Percentiles rank a stretch among this genome's conserved stretches.
These are phyloP conservation scores for Eutolmus rufibarbis DNA, from an alignment of 2,888 invertebrate genomes.

Conservation along the genomic window DNA sequence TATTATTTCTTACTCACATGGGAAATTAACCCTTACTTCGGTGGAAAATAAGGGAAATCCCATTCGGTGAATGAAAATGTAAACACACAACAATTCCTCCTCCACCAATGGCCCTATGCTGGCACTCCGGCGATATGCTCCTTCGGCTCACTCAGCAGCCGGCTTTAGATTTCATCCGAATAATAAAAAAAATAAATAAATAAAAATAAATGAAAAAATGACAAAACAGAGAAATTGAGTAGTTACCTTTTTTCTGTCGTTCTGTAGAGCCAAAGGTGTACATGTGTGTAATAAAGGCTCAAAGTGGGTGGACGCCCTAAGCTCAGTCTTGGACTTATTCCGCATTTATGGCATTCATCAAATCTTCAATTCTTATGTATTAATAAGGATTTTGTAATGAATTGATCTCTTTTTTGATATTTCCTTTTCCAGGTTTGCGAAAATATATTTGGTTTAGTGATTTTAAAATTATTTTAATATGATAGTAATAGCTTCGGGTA, in stretches of 20 bases:
- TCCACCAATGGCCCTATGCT: neutral
- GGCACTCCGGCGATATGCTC: neutral
- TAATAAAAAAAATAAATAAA: neutral
- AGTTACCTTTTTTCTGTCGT: neutral
- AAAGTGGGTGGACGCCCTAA: neutral
- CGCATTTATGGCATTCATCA: neutral
- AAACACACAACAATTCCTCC: slow-evolving; percentile 25
- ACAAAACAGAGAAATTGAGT: neutral
- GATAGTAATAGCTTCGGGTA: no score
- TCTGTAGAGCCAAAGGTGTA: neutral
- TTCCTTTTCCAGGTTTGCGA: no score
- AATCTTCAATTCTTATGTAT: no score
- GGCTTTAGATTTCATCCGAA: neutral
- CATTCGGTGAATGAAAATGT: slow-evolving; percentile 34
- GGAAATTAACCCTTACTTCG: slow-evolving; percentile 39
- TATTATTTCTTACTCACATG: slow-evolving; percentile 37
- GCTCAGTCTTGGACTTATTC: neutral
- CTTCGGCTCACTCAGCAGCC: neutral
- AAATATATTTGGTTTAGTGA: no score
- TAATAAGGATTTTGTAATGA: no score
- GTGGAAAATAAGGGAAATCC: slow-evolving; percentile 17
- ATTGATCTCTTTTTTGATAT: no score
- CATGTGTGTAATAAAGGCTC: neutral
- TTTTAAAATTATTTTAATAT: no score
- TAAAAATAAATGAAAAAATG: neutral